These are phyloP conservation scores for Oryctes rhinoceros DNA, from an alignment of 1,140 invertebrate species.

Conservation along the genomic window DNA sequence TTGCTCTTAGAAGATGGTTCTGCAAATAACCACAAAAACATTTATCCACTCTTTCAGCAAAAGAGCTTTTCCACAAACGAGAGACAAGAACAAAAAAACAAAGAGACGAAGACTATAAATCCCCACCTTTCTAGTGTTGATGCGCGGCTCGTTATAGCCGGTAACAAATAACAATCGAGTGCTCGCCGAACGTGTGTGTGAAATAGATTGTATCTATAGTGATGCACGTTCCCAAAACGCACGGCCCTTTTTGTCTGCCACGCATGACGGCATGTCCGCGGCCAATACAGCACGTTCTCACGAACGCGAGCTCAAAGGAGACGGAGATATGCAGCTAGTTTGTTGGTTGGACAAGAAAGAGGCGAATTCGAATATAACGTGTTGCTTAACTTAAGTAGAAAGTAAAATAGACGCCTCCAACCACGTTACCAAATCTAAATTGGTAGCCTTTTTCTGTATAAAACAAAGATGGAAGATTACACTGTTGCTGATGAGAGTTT, in stretches of 20 bases:
- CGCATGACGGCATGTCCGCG: conserved; percentile 8
- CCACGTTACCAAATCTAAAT: conserved; percentile 13
- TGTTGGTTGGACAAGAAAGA: not conserved
- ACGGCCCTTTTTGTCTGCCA: not conserved
- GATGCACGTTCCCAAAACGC: conserved; percentile 13
- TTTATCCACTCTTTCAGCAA: too few species aligned
- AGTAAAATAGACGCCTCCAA: conserved; percentile 3
- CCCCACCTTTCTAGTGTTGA: not conserved
- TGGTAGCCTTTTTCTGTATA: not conserved
- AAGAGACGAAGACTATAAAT: not conserved
- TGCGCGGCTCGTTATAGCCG: not conserved
- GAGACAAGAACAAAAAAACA: not conserved
- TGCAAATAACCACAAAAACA: too few species aligned
- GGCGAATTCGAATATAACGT: not conserved
- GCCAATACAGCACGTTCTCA: conserved; percentile 12
- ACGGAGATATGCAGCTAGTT: not conserved
- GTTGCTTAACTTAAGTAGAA: conserved; percentile 7
- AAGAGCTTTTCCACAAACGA: too few species aligned
- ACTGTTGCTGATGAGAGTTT: too few species aligned
- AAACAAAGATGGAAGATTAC: not conserved
- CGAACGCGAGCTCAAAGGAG: not conserved
- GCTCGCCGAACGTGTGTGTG: not conserved
- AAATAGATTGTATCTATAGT: not conserved
- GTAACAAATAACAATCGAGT: not conserved
- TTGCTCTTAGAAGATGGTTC: too few species aligned